Percentiles rank a stretch among this genome's conserved stretches.
These are phyloP conservation scores for Emys orbicularis DNA, from an alignment of 2,797 vertebrate species.

Conservation along the genomic window DNA sequence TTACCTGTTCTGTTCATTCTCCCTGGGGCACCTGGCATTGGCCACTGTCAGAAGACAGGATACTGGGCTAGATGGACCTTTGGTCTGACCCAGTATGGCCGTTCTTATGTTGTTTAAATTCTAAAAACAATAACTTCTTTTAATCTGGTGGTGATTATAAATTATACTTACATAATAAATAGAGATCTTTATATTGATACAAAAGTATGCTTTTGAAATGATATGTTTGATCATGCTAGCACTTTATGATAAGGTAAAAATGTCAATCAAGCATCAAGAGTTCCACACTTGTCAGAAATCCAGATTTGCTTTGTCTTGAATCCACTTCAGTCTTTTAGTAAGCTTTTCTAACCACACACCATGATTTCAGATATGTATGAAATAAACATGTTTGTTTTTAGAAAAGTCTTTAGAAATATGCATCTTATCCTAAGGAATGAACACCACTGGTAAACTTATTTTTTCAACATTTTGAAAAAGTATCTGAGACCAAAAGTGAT, in stretches of 20 bases:
- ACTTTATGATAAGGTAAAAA: neutral
- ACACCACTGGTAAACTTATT: neutral
- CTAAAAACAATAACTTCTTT: neutral
- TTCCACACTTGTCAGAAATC: neutral
- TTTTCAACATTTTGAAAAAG: neutral
- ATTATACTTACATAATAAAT: neutral
- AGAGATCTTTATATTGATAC: neutral
- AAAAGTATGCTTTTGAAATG: neutral
- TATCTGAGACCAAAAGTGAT: neutral
- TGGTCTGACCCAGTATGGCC: too few relatives aligned
- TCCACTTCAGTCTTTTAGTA: neutral
- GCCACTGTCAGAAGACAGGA: too few relatives aligned
- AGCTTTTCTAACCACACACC: conserved; percentile 22
- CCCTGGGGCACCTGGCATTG: too few relatives aligned
- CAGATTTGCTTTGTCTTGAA: neutral
- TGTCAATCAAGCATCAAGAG: neutral
- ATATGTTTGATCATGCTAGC: neutral
- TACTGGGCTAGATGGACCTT: too few relatives aligned
- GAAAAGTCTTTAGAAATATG: conserved; percentile 5
- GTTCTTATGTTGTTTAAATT: too few relatives aligned
- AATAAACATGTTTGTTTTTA: neutral
- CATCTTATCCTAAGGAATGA: neutral
- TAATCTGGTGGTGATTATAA: neutral
- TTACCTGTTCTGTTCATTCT: too few relatives aligned
- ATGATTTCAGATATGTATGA: conserved; percentile 29